These are phyloP conservation scores for Aricia artaxerxes DNA, from an alignment of 2,888 invertebrate species.

Conservation along the genomic window DNA sequence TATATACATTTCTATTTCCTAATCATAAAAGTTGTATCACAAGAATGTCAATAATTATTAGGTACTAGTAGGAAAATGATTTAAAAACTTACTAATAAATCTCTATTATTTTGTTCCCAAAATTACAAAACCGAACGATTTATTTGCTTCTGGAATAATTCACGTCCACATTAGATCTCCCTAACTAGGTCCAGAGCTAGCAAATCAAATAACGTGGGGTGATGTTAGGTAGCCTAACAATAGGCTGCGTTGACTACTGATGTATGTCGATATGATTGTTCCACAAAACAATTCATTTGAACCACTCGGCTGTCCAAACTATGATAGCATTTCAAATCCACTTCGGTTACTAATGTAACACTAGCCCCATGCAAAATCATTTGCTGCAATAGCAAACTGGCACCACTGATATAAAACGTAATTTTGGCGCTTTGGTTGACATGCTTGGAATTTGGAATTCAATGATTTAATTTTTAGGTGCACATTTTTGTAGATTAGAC, in stretches of 20 bases:
- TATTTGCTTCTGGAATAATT: slow-evolving; percentile 1
- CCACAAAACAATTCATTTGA: slow-evolving; percentile 74
- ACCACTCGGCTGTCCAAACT: slow-evolving; percentile 71
- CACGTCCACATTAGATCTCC: slow-evolving; percentile 34
- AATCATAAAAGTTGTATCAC: too few species aligned
- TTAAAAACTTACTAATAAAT: too few species aligned
- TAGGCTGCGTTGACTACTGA: slow-evolving; percentile 62
- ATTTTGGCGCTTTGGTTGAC: not conserved
- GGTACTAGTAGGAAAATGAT: too few species aligned
- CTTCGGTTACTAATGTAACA: slow-evolving; percentile 24
- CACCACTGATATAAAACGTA: not conserved
- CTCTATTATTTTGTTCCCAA: not conserved
- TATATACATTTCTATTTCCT: too few species aligned
- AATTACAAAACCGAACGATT: not conserved
- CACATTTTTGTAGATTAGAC: not conserved
- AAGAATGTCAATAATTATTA: too few species aligned
- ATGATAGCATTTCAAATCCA: slow-evolving; percentile 66
- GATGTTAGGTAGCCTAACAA: slow-evolving; percentile 57
- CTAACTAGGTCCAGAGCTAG: not conserved
- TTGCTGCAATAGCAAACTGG: slow-evolving; percentile 4
- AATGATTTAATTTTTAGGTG: not conserved
- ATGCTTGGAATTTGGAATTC: not conserved
- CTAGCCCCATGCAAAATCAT: slow-evolving; percentile 21
- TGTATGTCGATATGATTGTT: slow-evolving; percentile 76
- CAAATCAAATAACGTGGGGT: slow-evolving; percentile 45